A percentile compares a stretch with the other conserved stretches of the same genome.
phyloP scores from a whole-genome alignment of 2,888 invertebrate genomes.

The Nymphalis c-album region DNA sequence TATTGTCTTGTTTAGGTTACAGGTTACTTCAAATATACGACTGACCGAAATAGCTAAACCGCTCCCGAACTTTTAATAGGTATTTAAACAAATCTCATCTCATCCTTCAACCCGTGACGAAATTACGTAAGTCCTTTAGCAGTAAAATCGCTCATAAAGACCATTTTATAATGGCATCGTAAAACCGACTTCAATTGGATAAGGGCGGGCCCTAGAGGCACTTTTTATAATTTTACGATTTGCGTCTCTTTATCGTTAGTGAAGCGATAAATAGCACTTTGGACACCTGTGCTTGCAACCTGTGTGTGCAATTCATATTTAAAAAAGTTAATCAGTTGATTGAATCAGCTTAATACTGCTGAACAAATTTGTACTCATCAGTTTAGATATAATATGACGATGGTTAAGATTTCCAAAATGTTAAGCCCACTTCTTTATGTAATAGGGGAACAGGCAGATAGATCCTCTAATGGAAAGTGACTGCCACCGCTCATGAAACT shows the following conservation, averaged over 20 bases:
- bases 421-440: no score
- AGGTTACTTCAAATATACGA: slow-evolving; percentile 27
- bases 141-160: slow-evolving; percentile 78
- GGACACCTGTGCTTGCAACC: slow-evolving; percentile 50
- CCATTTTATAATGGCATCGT: slow-evolving; percentile 80
- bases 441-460: no score
- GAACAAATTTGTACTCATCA: no score
- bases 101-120: slow-evolving; percentile 70
- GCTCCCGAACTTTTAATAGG: slow-evolving; percentile 66
- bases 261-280: slow-evolving; percentile 50
- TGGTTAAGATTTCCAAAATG: no score
- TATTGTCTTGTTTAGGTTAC: neutral
- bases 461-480: no score
- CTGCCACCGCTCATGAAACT: no score
- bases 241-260: slow-evolving; percentile 62
- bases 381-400: no score
- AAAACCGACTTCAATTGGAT: slow-evolving; percentile 64
- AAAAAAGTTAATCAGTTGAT: no score
- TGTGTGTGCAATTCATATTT: neutral
- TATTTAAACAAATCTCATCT: slow-evolving; percentile 73
- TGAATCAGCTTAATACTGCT: no score
- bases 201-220: slow-evolving; percentile 54
- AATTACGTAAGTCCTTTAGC: slow-evolving; percentile 80
- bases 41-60: slow-evolving; percentile 68
- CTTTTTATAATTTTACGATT: slow-evolving; percentile 73